Conservation (phyloP, 2,797 vertebrate genomes). For the Eulemur rubriventer region DNA sequence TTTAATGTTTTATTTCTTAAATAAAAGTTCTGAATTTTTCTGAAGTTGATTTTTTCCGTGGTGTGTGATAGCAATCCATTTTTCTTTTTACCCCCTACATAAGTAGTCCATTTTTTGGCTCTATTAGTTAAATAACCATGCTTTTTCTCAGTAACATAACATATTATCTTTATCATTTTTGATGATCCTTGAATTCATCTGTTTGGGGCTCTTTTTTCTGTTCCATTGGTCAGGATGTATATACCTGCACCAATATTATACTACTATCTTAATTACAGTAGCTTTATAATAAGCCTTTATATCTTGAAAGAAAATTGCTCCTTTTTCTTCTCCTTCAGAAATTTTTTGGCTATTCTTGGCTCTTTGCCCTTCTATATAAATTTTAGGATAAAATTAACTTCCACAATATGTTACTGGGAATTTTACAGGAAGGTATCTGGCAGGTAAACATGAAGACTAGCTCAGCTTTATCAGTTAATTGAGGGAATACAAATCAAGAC, state of each 20-base stretch:
- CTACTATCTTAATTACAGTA: not conserved
- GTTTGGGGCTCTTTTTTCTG: not conserved
- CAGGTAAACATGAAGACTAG: not conserved
- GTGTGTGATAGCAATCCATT: not conserved
- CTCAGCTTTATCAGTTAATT: not conserved
- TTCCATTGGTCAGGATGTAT: not conserved
- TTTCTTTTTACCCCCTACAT: not conserved
- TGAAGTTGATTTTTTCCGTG: not conserved
- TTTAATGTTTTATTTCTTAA: not conserved
- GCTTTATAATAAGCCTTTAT: not conserved
- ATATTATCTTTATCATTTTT: not conserved
- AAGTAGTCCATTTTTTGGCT: not conserved
- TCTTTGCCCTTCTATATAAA: not conserved
- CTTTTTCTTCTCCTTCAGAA: not conserved
- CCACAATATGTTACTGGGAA: not conserved
- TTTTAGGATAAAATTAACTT: conserved; percentile 31
- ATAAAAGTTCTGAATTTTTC: not conserved
- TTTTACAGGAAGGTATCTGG: not conserved
- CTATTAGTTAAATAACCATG: not conserved
- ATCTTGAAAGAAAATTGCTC: not conserved
- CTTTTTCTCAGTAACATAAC: not conserved
- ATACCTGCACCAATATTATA: not conserved
- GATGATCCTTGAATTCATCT: not conserved
- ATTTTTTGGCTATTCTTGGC: not conserved
- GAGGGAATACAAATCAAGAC: not conserved